These are phyloP conservation scores for Cerceris ruficornis DNA, from an alignment of 2,888 invertebrate species.

Conservation along the genomic window DNA sequence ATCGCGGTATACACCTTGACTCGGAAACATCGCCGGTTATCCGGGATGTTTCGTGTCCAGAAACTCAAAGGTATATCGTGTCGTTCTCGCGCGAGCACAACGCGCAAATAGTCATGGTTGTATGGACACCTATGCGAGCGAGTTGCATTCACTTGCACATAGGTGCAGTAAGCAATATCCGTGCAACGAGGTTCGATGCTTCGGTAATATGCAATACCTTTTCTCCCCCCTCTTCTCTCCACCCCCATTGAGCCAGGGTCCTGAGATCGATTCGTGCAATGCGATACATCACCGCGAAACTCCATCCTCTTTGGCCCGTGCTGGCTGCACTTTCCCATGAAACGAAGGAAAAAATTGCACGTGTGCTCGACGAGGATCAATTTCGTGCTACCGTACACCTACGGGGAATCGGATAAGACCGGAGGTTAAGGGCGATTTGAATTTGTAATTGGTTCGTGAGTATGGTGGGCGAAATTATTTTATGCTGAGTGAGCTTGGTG, in stretches of 20 bases:
- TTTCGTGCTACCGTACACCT: conserved; percentile 9
- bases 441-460: too few species aligned
- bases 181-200: conserved; percentile 53
- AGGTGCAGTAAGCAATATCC: conserved; percentile 50
- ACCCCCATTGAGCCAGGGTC: not conserved
- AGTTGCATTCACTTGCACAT: not conserved
- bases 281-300: conserved; percentile 56
- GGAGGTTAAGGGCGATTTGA: not conserved
- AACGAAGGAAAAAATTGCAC: conserved; percentile 13
- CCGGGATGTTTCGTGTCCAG: conserved; percentile 19
- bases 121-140: not conserved
- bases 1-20: conserved; percentile 26
- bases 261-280: conserved; percentile 55
- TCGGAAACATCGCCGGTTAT: conserved; percentile 21
- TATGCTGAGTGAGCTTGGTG: too few species aligned
- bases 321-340: conserved; percentile 35
- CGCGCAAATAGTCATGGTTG: not conserved
- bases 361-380: conserved; percentile 7
- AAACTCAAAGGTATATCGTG: conserved; percentile 21
- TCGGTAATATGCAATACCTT: conserved; percentile 54
- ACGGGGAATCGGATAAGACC: conserved; percentile 8
- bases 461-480: too few species aligned
- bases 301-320: conserved; percentile 51
- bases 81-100: conserved; percentile 1
- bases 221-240: conserved; percentile 8